Evolutionary conservation across 2,797 vertebrate species (phyloP).

Genomic region (Aquila chrysaetos): DNA sequence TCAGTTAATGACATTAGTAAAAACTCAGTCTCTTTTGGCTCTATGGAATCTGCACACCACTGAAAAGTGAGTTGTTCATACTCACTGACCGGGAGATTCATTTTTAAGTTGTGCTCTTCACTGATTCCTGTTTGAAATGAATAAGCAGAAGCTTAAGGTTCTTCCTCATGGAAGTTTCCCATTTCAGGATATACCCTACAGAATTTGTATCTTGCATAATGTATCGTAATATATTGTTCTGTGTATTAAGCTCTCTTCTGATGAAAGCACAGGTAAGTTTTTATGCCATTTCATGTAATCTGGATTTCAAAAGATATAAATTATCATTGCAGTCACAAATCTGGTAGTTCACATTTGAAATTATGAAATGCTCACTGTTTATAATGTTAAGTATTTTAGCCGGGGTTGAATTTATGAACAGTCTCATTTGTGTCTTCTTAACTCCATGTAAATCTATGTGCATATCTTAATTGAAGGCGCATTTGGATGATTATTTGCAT

Average conservation of each 20-base stretch:
- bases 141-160: not conserved
- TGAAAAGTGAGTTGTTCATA: not conserved
- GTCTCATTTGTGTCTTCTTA: constrained; percentile 42
- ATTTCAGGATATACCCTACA: not conserved
- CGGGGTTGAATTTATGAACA: constrained; percentile 9
- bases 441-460: constrained; percentile 66
- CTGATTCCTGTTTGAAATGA: not conserved
- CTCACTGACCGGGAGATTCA: not conserved
- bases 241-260: not conserved
- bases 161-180: not conserved
- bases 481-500: constrained; percentile 62
- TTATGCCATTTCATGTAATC: not conserved
- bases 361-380: not conserved
- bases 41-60: not conserved
- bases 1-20: not conserved
- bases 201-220: not conserved
- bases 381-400: not conserved
- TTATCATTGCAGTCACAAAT: not conserved
- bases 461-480: constrained; percentile 48
- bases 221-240: not conserved
- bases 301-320: not conserved
- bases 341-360: not conserved
- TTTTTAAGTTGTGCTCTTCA: not conserved
- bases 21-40: not conserved
- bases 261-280: not conserved